Evolutionary conservation across 2,888 invertebrate species (phyloP), one percentile per base, ranked within the genome.

Genomic region (Drosophila rubida): DNA sequence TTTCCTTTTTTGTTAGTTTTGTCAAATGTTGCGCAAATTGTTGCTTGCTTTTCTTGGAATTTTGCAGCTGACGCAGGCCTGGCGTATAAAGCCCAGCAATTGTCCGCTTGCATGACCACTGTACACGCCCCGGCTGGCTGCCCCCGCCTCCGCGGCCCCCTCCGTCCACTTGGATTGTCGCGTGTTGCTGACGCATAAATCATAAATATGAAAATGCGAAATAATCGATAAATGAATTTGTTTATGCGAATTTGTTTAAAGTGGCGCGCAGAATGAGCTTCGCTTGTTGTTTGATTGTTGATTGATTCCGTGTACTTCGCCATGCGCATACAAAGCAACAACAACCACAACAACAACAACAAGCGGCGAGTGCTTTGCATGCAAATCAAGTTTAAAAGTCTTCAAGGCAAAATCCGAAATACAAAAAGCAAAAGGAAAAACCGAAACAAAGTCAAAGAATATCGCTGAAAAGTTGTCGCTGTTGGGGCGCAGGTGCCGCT

Each of bases 171-270:
- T 14, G 19, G 8, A 41, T 44, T 69, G 87, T 87, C 82, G 88
- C 87, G 86, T 82, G 88, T 87, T 66, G 69, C 76, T 75, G 73
- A 81, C 86, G 82, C 82, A 82, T 82, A 85, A 82, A 82, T 87
- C 82, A 82, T 68, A 86, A 37, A 39, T 23, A 14, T 39, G 16
- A 14, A 42, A 22, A 19, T 37, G 14, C 23, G 9, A 42, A 16
- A 69, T 62, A 71, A 80, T 87, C 75, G 71, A 87, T 78, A 81
- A 81, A 81, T 81, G 82, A 87, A 87, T 86, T 81, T 86, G 87
- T 81, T 82, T 86, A 82, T 81, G 57, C 75, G 80, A 87, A 82
- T 87, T 82, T 81, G 82, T 87, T 87, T 88, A 84, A 84, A 88
- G 84, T 83, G 82, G 78, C 84, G 81, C 66, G 49, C 46, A 59